Evolutionary conservation across 1,140 invertebrate species (phyloP).

Genomic region (Trachelipus rathkii): DNA sequence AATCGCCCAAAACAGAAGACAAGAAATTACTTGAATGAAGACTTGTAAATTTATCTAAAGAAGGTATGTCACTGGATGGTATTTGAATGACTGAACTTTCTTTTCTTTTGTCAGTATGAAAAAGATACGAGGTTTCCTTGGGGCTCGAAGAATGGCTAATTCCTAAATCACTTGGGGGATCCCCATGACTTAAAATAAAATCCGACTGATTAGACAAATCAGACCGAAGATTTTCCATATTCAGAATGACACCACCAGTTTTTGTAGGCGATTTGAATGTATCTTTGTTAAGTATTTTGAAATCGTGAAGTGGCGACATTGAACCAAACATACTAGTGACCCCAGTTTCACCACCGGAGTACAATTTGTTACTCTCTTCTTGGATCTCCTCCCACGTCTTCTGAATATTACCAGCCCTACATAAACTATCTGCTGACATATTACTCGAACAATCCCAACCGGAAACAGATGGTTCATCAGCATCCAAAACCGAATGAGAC

Average conservation of each 20-base stretch:
- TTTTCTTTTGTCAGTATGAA: neutral
- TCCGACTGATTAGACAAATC: neutral
- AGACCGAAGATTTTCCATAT: neutral
- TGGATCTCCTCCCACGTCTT: constrained; percentile 31
- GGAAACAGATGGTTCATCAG: constrained; percentile 43
- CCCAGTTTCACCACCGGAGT: constrained; percentile 40
- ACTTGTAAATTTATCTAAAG: neutral
- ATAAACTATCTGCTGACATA: constrained; percentile 33
- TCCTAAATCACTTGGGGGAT: neutral
- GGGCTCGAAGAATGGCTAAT: neutral
- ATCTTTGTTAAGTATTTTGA: constrained; percentile 10
- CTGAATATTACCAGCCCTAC: constrained; percentile 17
- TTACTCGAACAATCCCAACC: constrained; percentile 44
- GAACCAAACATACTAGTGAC: constrained; percentile 44
- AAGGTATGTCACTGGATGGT: too few species aligned
- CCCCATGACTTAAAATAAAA: neutral
- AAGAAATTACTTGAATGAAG: neutral
- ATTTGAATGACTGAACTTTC: neutral
- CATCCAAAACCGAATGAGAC: constrained; percentile 34
- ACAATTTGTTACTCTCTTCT: constrained; percentile 40
- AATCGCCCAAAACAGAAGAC: neutral
- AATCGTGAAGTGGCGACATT: constrained; percentile 37
- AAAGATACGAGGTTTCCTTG: neutral
- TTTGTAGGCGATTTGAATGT: neutral
- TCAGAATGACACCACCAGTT: neutral